Conservation (phyloP, 2,797 vertebrate species). For the Rhabdomys pumilio region DNA sequence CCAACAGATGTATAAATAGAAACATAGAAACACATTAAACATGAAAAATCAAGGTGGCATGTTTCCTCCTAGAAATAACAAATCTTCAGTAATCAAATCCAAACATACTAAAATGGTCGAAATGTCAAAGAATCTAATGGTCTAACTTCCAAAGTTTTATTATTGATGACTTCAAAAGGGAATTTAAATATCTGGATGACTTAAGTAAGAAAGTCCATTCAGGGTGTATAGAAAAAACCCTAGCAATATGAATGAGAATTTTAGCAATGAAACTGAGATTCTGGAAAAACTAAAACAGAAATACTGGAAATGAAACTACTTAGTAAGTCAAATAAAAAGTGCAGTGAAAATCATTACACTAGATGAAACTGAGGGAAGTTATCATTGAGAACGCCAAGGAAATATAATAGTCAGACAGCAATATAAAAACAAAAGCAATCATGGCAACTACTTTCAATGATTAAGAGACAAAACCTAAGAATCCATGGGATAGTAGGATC, state of each 20-base stretch:
- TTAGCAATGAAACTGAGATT: not conserved
- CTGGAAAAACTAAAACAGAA: not conserved
- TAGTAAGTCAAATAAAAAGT: not conserved
- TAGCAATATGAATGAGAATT: not conserved
- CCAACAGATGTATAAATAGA: too few species aligned
- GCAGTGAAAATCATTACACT: not conserved
- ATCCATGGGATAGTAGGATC: not conserved
- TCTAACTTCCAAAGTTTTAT: not conserved
- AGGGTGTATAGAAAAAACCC: not conserved
- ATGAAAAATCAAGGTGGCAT: too few species aligned
- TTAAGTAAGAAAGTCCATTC: not conserved
- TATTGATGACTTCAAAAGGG: not conserved
- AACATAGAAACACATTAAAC: too few species aligned
- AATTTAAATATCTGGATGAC: not conserved
- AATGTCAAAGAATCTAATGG: too few species aligned
- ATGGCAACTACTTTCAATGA: not conserved
- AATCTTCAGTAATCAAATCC: too few species aligned
- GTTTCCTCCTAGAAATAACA: too few species aligned
- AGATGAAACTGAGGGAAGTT: not conserved
- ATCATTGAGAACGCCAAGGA: not conserved
- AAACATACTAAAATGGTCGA: too few species aligned
- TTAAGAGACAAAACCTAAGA: not conserved
- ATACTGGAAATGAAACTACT: not conserved
- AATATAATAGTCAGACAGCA: not conserved
- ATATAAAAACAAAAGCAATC: not conserved